phyloP scores from a whole-genome alignment of 2,113 vertebrate species.

The Sula dactylatra region DNA sequence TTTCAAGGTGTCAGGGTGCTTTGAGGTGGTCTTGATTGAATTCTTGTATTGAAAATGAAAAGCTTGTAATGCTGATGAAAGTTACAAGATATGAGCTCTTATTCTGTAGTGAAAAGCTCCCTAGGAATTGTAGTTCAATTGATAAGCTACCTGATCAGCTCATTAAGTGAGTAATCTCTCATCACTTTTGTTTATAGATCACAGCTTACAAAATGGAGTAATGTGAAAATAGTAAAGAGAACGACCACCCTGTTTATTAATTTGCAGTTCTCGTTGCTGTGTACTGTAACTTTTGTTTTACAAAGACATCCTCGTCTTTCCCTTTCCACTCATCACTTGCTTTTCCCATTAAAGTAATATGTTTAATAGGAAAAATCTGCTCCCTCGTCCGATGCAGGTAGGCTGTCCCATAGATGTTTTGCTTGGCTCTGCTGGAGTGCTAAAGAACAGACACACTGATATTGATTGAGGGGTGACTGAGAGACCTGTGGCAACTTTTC shows the following conservation, averaged over 20 bases:
- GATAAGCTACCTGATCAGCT: neutral
- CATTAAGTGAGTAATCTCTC: neutral
- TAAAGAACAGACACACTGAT: neutral
- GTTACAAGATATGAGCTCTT: accelerated
- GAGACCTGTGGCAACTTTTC: neutral
- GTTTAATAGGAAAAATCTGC: neutral
- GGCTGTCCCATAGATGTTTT: neutral
- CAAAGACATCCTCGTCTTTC: neutral
- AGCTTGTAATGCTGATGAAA: neutral
- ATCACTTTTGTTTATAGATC: neutral
- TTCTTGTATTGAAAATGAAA: neutral
- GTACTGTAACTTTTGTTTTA: neutral
- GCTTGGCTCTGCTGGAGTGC: neutral
- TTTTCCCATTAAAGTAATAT: neutral
- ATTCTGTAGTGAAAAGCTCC: neutral
- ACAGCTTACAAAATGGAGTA: neutral
- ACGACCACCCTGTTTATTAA: neutral
- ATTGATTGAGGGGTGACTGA: neutral
- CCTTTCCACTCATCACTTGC: neutral
- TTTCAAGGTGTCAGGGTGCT: neutral
- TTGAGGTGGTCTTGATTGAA: neutral
- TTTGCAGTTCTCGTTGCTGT: neutral
- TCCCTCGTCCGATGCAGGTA: neutral
- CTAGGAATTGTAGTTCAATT: neutral
- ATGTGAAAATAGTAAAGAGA: neutral